These are phyloP conservation scores for Polypedilum pembai DNA, from an alignment of 1,140 invertebrate genomes.

Conservation along the genomic window DNA sequence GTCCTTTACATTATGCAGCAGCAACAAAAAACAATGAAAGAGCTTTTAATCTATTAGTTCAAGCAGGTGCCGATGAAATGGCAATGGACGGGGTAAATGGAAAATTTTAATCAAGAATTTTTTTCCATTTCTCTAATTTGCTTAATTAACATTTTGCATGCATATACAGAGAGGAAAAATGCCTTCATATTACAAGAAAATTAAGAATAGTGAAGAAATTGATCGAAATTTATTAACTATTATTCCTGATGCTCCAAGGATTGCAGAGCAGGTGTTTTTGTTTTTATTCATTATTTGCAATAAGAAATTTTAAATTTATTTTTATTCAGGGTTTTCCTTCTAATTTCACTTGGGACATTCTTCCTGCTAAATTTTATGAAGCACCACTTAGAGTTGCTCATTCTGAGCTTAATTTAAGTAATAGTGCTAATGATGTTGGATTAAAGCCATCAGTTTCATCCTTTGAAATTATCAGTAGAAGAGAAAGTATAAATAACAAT, in stretches of 20 bases:
- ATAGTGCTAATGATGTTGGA: not conserved
- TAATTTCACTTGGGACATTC: constrained; percentile 64
- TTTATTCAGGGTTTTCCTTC: constrained; percentile 55
- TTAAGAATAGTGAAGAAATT: constrained; percentile 59
- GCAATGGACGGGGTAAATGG: constrained; percentile 77
- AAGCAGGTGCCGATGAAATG: constrained; percentile 68
- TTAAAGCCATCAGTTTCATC: not conserved
- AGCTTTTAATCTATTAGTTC: constrained; percentile 64
- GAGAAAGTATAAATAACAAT: constrained; percentile 32
- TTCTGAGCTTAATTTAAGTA: constrained; percentile 24
- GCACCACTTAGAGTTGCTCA: not conserved
- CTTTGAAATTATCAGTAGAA: not conserved
- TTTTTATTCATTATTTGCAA: too few species aligned
- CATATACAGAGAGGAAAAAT: constrained; percentile 71
- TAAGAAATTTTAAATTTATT: too few species aligned
- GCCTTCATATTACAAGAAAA: constrained; percentile 65
- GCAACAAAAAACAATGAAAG: constrained; percentile 60
- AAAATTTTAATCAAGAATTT: too few species aligned
- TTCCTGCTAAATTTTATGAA: constrained; percentile 35
- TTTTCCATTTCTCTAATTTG: constrained; percentile 18
- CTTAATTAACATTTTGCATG: constrained; percentile 30
- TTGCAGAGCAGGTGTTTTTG: constrained; percentile 58
- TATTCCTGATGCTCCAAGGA: constrained; percentile 70
- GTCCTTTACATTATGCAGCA: constrained; percentile 85
- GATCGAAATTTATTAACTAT: constrained; percentile 58